Evolutionary conservation across 2,797 vertebrate species (phyloP).

Genomic region (Acanthopagrus latus): DNA sequence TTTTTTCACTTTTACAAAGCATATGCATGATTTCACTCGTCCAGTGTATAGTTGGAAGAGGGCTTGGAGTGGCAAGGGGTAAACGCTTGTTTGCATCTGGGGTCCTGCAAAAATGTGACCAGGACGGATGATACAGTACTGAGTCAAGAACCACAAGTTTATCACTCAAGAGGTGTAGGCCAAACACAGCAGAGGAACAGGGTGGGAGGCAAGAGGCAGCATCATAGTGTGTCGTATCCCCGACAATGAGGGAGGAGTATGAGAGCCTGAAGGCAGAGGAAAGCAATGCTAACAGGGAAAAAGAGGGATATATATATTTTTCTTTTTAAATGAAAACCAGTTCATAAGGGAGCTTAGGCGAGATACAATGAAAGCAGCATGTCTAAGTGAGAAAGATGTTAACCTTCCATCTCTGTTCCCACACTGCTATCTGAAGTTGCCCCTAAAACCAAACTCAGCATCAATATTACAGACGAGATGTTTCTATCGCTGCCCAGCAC

Average conservation of each 20-base stretch:
- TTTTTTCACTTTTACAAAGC: no score
- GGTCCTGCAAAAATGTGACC: slow-evolving; percentile 1
- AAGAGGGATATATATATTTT: background rate
- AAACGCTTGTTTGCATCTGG: no score
- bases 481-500: slow-evolving; percentile 37
- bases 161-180: background rate
- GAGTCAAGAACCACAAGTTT: background rate
- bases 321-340: background rate
- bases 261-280: background rate
- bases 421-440: slow-evolving; percentile 24
- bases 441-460: slow-evolving; percentile 45
- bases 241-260: background rate
- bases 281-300: slow-evolving; percentile 1
- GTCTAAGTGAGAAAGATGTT: slow-evolving; percentile 24
- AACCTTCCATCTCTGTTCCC: slow-evolving; percentile 29
- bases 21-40: no score
- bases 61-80: no score
- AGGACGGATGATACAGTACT: background rate
- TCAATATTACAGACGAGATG: slow-evolving; percentile 55
- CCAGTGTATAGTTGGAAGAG: no score
- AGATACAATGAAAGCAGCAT: background rate
- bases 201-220: background rate
- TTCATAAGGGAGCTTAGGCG: slow-evolving; percentile 7
- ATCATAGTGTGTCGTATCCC: background rate
- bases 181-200: background rate